Conservation (phyloP, 2,797 vertebrate genomes). For the Enteromius paludinosus region DNA sequence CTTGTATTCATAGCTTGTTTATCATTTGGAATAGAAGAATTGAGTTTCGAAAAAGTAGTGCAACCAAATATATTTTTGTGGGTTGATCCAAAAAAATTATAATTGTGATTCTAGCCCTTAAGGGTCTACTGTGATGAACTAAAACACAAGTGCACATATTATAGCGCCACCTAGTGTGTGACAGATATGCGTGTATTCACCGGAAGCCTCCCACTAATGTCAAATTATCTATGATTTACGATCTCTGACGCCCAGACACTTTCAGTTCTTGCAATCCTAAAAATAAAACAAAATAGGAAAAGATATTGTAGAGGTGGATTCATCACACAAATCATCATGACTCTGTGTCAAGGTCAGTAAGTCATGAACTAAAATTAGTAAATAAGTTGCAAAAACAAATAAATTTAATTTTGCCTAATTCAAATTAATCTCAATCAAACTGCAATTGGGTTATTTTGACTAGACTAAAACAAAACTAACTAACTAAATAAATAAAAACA, state of each 20-base stretch:
- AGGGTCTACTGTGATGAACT: not conserved
- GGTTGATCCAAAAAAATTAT: not conserved
- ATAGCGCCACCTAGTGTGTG: not conserved
- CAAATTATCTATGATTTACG: not conserved
- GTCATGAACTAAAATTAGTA: not conserved
- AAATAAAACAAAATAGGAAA: conserved; percentile 4
- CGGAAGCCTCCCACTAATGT: not conserved
- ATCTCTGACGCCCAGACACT: not conserved
- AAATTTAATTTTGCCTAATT: no score
- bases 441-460: no score
- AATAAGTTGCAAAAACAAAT: no score
- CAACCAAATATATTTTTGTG: not conserved
- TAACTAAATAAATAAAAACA: no score
- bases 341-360: not conserved
- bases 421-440: no score
- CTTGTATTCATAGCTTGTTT: not conserved
- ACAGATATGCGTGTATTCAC: not conserved
- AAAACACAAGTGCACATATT: not conserved
- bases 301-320: not conserved
- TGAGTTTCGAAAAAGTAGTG: not conserved
- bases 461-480: no score
- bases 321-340: not conserved
- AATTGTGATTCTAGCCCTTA: not conserved
- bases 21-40: not conserved
- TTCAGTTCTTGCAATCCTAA: not conserved